phyloP scores from a whole-genome alignment of 2,888 invertebrate genomes.

The Lissocephala sabroskyi region DNA sequence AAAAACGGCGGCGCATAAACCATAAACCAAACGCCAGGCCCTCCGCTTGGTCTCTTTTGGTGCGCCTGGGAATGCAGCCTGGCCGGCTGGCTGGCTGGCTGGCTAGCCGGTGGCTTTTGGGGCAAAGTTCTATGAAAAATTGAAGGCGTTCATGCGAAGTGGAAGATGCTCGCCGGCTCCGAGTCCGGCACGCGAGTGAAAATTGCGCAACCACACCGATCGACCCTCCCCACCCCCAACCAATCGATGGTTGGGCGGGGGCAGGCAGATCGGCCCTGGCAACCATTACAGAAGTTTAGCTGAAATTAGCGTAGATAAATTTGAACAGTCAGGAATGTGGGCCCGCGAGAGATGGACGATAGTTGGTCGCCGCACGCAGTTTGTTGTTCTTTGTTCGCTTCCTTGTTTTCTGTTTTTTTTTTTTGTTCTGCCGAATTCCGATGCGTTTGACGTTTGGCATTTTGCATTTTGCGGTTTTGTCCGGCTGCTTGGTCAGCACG shows the following conservation, averaged over 20 bases:
- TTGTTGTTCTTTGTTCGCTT: not conserved
- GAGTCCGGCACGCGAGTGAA: constrained; percentile 49
- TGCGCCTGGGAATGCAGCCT: no score
- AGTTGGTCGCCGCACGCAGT: no score
- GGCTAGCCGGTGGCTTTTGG: not conserved
- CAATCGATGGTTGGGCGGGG: no score
- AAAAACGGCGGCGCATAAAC: constrained; percentile 65
- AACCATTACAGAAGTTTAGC: constrained; percentile 63
- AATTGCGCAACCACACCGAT: constrained; percentile 48
- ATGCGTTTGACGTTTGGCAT: constrained; percentile 29
- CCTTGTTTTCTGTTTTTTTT: not conserved
- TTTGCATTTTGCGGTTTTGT: constrained; percentile 27
- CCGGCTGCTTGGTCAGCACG: constrained; percentile 24
- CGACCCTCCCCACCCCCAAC: no score
- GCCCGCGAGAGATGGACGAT: not conserved
- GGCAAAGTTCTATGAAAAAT: constrained; percentile 36
- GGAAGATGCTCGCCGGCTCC: constrained; percentile 17
- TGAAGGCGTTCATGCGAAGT: constrained; percentile 46
- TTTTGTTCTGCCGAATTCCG: constrained; percentile 20
- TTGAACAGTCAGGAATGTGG: no score
- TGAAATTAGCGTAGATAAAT: constrained; percentile 67
- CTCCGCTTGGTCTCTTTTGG: not conserved
- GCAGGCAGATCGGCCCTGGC: constrained; percentile 34
- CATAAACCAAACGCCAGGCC: constrained; percentile 58
- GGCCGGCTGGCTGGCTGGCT: no score